A percentile compares a stretch with the other conserved stretches of the same genome.
These are phyloP conservation scores for Poecilus cupreus DNA, from an alignment of 2,888 invertebrate species.

Conservation along the genomic window DNA sequence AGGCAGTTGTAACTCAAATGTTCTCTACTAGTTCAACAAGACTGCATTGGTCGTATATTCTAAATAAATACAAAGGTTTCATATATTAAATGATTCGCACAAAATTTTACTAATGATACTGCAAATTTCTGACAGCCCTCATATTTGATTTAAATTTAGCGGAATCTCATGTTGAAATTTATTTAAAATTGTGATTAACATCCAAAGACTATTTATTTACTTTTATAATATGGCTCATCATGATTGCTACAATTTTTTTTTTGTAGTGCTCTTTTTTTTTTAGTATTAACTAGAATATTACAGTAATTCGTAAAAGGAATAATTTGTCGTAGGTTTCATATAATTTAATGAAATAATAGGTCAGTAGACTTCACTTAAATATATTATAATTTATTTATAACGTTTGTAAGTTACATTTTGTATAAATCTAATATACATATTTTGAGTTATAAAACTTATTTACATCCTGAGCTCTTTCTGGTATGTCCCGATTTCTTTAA, in stretches of 20 bases:
- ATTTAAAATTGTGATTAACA: conserved; percentile 47
- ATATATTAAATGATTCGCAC: no score
- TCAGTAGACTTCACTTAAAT: conserved; percentile 1
- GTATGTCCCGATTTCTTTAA: not conserved
- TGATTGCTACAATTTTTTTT: not conserved
- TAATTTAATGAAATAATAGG: not conserved
- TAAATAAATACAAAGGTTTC: no score
- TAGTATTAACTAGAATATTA: not conserved
- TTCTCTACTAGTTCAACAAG: no score
- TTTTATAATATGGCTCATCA: not conserved
- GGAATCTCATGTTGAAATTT: conserved; percentile 38
- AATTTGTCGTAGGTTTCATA: not conserved
- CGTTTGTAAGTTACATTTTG: conserved; percentile 50
- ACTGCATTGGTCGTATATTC: no score
- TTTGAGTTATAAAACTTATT: conserved; percentile 24
- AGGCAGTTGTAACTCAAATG: no score
- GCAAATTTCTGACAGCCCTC: no score
- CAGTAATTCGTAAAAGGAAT: not conserved
- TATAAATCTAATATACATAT: conserved; percentile 45
- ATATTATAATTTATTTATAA: conserved; percentile 50
- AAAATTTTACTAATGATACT: no score
- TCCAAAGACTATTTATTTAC: conserved; percentile 42
- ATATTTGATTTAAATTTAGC: not conserved
- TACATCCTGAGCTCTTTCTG: conserved; percentile 23
- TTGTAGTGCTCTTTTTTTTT: not conserved